Evolutionary conservation across 1,140 invertebrate species (phyloP), one percentile per base, ranked within the genome.

Genomic region (Drosophila persimilis): DNA sequence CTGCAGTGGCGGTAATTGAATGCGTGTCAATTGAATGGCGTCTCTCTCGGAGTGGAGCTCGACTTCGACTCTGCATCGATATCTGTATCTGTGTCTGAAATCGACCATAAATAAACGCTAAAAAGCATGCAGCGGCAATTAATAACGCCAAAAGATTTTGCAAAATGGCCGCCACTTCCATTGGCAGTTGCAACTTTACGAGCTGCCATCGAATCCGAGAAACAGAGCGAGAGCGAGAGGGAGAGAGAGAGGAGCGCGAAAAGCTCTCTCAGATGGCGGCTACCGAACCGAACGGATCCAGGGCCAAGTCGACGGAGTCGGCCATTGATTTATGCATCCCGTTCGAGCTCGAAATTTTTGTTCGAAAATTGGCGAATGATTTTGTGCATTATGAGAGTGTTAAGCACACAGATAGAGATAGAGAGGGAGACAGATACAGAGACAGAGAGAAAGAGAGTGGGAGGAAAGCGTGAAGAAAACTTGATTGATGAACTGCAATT

Each of bases 401-500:
- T 4, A 51, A 57, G 15, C 3, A 31, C 29, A 31, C 1, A 31
- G 7, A 31, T 1, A 31, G 29, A 31, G 7, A 6, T 0, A n/a
- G 13, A 59, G 15, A 15, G 15, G 15, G 29, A 31, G 7, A 1
- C 0, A n/a, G 29, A 31, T 2, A 1, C 0, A n/a, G 13, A 59
- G 7, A 35, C 9, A 8, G 1, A 39, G 7, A 35, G 8, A 6
- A 15, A 8, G 43, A 31, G 7, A 13, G 35, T 39, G 35, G 35
- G 1, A 39, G 35, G 11, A 39, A 39, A 39, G 35, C 35, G 35
- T 77, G 50, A 51, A 48, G 31, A 35, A 43, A 63, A 53, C 44
- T 72, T 79, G 83, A 89, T 88, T 89, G 77, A 83, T 88, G 64
- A 46, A 53, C 60, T 50, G 64, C 83, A 83, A 89, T 88, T 86